Evolutionary conservation across 1,140 invertebrate genomes (phyloP).

Genomic region (Bombus confusus): DNA sequence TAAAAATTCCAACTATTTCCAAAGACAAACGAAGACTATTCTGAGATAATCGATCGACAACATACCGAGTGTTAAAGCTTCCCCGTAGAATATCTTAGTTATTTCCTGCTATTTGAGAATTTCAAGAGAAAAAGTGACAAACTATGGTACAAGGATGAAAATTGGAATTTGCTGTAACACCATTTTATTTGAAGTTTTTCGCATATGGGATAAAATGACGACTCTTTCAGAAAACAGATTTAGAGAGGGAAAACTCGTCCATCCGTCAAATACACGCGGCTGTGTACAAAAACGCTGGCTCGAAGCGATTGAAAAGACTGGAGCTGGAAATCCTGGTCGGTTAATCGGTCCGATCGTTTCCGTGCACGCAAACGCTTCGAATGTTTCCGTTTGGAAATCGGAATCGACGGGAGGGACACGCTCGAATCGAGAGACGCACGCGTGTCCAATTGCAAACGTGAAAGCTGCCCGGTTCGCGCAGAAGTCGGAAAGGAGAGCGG

Average conservation of each 20-base stretch:
- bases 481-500: slow-evolving; percentile 60
- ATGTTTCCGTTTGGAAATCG: slow-evolving; percentile 8
- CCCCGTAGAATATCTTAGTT: too few relatives aligned
- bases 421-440: neutral
- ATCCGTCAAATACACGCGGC: neutral
- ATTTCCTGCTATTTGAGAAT: too few relatives aligned
- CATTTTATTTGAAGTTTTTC: too few relatives aligned
- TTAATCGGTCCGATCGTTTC: slow-evolving; percentile 5
- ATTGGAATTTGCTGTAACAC: too few relatives aligned
- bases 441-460: slow-evolving; percentile 18
- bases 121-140: too few relatives aligned
- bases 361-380: neutral
- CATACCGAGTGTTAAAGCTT: too few relatives aligned
- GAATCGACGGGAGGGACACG: neutral
- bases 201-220: too few relatives aligned
- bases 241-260: neutral
- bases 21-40: too few relatives aligned
- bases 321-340: neutral
- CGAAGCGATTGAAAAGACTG: neutral
- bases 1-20: too few relatives aligned
- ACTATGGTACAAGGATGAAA: too few relatives aligned
- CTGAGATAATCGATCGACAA: too few relatives aligned
- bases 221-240: neutral
- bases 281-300: neutral
- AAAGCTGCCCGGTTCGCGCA: slow-evolving; percentile 37